Base-by-base conservation (phyloP, 2,113 vertebrate species). In the Cervus canadensis region DNA sequence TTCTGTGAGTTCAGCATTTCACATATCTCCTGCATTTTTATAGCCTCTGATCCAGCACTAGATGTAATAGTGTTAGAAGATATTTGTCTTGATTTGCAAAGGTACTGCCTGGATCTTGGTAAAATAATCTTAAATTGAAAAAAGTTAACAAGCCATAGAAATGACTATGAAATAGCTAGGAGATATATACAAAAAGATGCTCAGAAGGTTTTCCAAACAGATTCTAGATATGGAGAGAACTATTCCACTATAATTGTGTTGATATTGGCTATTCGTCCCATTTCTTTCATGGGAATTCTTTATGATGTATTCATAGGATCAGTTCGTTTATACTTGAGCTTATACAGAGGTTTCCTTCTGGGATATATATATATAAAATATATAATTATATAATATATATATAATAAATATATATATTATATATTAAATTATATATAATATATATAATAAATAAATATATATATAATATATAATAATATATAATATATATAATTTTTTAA, bases 81-180 rank as follows among this genome's bases (percentile, higher is more conserved):
- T 45, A 87, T 50, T 97, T 1, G 40, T 52, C 4, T 95, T 3
- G 67, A 87, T 85, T 97, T 96, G 87, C 71, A 81, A 93, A 96
- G 10, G 19, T 60, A 0, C 30, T 96, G 4, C 8, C 23, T 40
- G 16, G 17, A 88, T 19, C 6, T 0, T 19, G 36, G 23, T 95
- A 97, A 21, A 45, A 95, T 2, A 95, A 23, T 3, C 0, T 82
- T 8, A 13, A 89, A 2, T 43, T 59, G 4, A 3, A 95, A 23
- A 59, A 43, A 96, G 23, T 88, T 93, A 57, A 7, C 2, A 25
- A 48, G 26, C 95, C 60, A 89, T 92, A 92, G 60, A 83, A 94
- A 85, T 40, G 13, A 25, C 40, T 92, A 60, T 36, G 3, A 76
- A 87, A 3, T 67, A 76, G 96, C 4, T 54, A 33, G 60, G 84